Base-by-base conservation (phyloP, 2,797 vertebrate genomes). In the Eulemur albifrons region DNA sequence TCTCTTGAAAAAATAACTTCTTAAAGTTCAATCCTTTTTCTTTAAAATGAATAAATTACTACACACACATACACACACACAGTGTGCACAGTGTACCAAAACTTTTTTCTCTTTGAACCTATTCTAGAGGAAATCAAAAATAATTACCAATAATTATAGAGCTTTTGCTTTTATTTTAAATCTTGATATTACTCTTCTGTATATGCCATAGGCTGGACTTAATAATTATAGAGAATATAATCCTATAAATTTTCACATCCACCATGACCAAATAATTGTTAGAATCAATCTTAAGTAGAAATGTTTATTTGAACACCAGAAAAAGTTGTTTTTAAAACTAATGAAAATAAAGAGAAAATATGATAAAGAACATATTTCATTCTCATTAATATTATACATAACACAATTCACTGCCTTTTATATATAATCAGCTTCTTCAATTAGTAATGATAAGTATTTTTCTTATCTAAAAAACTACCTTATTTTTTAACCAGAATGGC, bases 381-480 rank as follows among this genome's bases (percentile, higher is more conserved):
- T 54, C 35, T 81, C 30, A 61, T 87, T 90, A 90, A 75, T 87
- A 4, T 54, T 48, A 76, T 76, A 61, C 1, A 48, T 50, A 79
- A 72, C 54, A n/a, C 25, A 85, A 57, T n/a, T 85, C 7, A 73
- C 18, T 89, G 65, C 13, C 52, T 76, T 93, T 81, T 25, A 27
- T 85, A 48, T 67, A 45, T 54, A 70, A 75, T 70, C 59, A 92
- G 20, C 25, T 45, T 91, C 30, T 69, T 91, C 30, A 86, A 67
- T 72, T 75, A 80, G 75, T 93, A 76, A 92, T 84, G 50, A 52
- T 63, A 67, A 2, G 15, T 13, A 35, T 43, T 57, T 76, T 86
- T 82, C 32, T 96, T 96, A 96, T 84, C 91, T 96, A 52, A 97
- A 86, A 82, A 95, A 77, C 73, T 52, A 70, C n/a, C 52, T 96